Base-by-base conservation (phyloP, 2,113 vertebrate species). In the Patagioenas fasciata region DNA sequence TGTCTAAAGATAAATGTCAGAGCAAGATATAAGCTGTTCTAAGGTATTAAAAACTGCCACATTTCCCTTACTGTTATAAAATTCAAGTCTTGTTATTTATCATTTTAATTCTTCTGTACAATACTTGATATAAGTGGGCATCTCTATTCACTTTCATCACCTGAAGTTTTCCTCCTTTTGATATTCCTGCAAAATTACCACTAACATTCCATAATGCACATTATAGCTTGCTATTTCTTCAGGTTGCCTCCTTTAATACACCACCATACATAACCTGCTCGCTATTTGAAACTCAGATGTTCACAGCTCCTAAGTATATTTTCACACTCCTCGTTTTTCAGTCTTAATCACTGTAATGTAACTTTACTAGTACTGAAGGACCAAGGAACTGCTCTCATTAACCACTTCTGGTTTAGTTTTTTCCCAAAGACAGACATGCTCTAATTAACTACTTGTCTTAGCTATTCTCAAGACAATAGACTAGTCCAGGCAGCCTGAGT, bases 361-460 rank as follows among this genome's bases (percentile, higher is more conserved):
- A 60, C 54, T 95, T 95, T 70, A 15, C 47, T 44, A 10, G 42
- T 24, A 29, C 54, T 89, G 65, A 96, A 96, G 67, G 58, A 91
- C 17, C 34, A 92, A 61, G 61, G 79, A 93, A 78, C 26, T 44
- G 25, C n/a, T 91, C 82, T 96, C 71, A 81, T 91, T 95, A 89
- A 80, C 42, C 31, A 89, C 19, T 81, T 82, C 82, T 90, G 23
- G 16, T 57, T 95, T 65, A 51, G 42, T 28, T 89, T 82, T 44
- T 54, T 38, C 17, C 53, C 57, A 56, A 50, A 88, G 89, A 94
- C 86, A 88, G 64, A 31, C 36, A 20, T 65, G 44, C 19, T 96
- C 79, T 91, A 92, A 97, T 97, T 97, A 96, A 97, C 85, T 88
- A 79, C 80, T 78, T 93, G 31, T 95, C 78, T 94, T 83, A 97